These are phyloP conservation scores for Mola mola DNA, from an alignment of 2,113 vertebrate genomes.

Conservation along the genomic window DNA sequence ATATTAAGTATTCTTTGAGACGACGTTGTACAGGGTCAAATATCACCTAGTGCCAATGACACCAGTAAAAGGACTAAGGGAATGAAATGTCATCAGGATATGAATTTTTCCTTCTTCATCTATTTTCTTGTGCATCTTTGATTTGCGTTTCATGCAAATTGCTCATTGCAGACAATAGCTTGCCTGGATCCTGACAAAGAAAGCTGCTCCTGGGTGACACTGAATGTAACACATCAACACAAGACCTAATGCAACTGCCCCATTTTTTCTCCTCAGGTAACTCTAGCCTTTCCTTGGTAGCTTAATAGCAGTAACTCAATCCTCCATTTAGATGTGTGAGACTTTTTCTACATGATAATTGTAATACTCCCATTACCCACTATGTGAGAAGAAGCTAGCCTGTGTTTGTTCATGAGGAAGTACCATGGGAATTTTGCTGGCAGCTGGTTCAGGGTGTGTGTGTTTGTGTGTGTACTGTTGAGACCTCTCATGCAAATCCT, in stretches of 20 bases:
- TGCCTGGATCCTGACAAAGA: no score
- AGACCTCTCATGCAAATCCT: constrained; percentile 58
- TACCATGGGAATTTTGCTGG: constrained; percentile 75
- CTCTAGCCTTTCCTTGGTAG: constrained; percentile 3
- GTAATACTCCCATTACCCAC: constrained; percentile 10
- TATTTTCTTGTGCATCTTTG: no score
- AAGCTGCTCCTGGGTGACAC: neutral
- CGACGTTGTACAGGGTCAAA: no score
- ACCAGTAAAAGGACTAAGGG: no score
- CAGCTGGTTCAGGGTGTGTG: constrained; percentile 25
- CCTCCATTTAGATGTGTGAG: constrained; percentile 15
- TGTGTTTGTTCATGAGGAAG: constrained; percentile 24
- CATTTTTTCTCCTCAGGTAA: constrained; percentile 16
- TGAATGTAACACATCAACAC: constrained; percentile 17
- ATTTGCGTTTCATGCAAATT: no score
- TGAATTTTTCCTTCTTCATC: no score
- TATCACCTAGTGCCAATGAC: no score
- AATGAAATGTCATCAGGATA: no score
- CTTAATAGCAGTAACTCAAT: constrained; percentile 24
- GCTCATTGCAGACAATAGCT: no score
- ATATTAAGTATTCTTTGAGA: no score
- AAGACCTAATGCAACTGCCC: constrained; percentile 9
- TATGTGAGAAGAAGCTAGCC: constrained; percentile 55
- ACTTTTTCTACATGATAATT: constrained; percentile 27
- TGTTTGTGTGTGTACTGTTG: constrained; percentile 6